Percentiles rank a stretch among this genome's conserved stretches.
phyloP scores from a whole-genome alignment of 2,113 vertebrate genomes.

The Triplophysa rosa region DNA sequence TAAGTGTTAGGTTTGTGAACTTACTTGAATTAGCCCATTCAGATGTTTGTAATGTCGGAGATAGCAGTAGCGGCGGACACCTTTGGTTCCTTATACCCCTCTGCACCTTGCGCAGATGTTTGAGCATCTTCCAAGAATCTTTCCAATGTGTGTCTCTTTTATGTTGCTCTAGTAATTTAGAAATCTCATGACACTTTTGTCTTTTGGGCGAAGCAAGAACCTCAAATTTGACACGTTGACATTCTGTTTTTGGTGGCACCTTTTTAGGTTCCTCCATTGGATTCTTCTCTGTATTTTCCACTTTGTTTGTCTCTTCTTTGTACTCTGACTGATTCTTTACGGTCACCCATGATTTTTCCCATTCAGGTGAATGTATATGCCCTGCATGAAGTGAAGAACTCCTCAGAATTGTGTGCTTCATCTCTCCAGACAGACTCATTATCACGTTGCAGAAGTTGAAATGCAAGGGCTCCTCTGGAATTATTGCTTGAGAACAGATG shows the following conservation, averaged over 20 bases:
- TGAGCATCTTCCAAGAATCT: slow-evolving; percentile 61
- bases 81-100: slow-evolving; percentile 45
- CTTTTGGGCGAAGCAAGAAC: slow-evolving; percentile 40
- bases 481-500: background rate
- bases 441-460: slow-evolving; percentile 20
- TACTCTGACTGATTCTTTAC: slow-evolving; percentile 53
- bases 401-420: slow-evolving; percentile 18
- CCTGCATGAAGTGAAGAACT: slow-evolving; percentile 25
- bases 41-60: slow-evolving; percentile 22
- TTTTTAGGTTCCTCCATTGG: background rate
- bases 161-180: slow-evolving; percentile 21
- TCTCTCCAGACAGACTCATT: slow-evolving; percentile 22
- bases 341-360: slow-evolving; percentile 62
- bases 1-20: slow-evolving; percentile 27
- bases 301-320: slow-evolving; percentile 9
- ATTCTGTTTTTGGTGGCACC: background rate
- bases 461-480: background rate
- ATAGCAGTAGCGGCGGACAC: slow-evolving; percentile 26
- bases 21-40: slow-evolving; percentile 62
- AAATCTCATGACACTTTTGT: slow-evolving; percentile 28
- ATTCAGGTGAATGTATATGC: slow-evolving; percentile 46
- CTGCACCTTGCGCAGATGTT: slow-evolving; percentile 52
- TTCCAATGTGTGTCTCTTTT: slow-evolving; percentile 51
- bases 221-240: slow-evolving; percentile 44
- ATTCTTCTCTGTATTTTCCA: background rate